Evolutionary conservation across 2,113 vertebrate genomes (phyloP).

Genomic region (Aptenodytes patagonicus): DNA sequence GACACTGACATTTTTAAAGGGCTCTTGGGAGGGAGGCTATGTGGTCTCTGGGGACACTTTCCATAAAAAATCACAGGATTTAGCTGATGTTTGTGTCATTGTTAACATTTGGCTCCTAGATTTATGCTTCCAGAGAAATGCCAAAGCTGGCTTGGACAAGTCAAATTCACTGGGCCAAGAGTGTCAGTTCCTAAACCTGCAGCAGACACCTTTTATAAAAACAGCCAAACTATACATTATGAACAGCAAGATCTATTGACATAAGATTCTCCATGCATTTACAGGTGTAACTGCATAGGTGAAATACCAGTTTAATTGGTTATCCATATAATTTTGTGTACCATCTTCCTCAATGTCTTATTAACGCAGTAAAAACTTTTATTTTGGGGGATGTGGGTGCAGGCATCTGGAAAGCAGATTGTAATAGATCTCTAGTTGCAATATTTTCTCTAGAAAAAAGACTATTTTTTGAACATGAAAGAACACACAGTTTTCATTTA

Average conservation of each 20-base stretch:
- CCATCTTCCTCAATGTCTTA: background rate
- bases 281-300: background rate
- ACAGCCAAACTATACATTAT: background rate
- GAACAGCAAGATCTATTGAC: background rate
- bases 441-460: background rate
- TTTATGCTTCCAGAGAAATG: background rate
- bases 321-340: background rate
- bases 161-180: background rate
- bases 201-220: background rate
- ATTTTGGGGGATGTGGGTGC: background rate
- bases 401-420: background rate
- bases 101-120: background rate
- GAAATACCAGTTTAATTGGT: background rate
- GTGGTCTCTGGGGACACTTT: background rate
- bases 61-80: background rate
- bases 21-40: background rate
- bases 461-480: background rate
- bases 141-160: background rate
- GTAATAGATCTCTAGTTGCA: background rate
- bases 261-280: background rate
- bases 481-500: background rate
- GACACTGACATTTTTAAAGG: background rate
- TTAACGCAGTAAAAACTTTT: background rate
- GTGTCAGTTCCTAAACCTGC: background rate
- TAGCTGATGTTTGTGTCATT: background rate